phyloP scores from a whole-genome alignment of 1,140 invertebrate genomes.

The Polypedilum pembai region DNA sequence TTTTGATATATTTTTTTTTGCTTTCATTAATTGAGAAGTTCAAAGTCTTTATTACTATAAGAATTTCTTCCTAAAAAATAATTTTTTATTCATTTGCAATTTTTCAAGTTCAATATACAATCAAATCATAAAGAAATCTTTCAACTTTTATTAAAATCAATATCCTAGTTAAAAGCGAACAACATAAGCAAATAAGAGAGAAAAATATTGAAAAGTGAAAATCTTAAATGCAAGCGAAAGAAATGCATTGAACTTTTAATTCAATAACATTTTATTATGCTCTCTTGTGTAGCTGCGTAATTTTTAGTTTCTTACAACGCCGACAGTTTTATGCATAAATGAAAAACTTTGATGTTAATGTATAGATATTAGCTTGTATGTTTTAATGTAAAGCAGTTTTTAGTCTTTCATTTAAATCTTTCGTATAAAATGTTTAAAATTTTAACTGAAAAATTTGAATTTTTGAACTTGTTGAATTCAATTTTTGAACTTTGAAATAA shows the following conservation, averaged over 20 bases:
- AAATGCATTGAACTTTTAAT: neutral
- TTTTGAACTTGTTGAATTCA: too few relatives aligned
- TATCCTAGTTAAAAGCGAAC: neutral
- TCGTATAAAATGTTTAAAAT: too few relatives aligned
- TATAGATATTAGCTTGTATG: neutral
- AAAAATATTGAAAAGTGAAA: neutral
- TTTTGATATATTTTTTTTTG: too few relatives aligned
- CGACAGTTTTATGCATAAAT: neutral
- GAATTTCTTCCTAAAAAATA: too few relatives aligned
- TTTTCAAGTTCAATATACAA: too few relatives aligned
- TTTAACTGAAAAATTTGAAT: too few relatives aligned
- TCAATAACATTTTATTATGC: constrained; percentile 19
- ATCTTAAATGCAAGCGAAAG: neutral
- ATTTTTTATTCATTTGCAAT: too few relatives aligned
- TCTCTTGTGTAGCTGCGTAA: neutral
- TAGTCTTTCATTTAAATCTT: neutral
- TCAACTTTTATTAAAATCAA: neutral
- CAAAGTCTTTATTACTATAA: too few relatives aligned
- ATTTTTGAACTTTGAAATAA: too few relatives aligned
- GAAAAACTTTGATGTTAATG: neutral
- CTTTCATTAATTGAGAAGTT: too few relatives aligned
- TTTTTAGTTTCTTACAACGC: neutral
- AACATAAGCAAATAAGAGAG: too few relatives aligned
- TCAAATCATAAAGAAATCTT: neutral
- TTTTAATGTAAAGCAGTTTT: neutral